Evolutionary conservation across 2,113 vertebrate genomes (phyloP), one percentile per base, ranked within the genome.

Genomic region (Menidia beryllina): DNA sequence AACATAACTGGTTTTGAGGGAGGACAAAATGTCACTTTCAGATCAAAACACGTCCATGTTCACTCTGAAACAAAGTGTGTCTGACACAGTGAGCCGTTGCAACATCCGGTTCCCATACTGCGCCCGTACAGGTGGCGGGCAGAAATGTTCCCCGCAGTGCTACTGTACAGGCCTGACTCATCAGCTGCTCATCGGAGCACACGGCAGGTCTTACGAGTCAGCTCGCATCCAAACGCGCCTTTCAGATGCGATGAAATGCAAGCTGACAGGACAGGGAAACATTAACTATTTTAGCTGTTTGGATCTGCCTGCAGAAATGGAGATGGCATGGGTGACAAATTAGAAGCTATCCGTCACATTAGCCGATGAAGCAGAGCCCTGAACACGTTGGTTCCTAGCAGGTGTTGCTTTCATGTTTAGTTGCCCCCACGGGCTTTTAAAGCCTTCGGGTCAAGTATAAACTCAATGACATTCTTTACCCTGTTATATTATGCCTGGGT

Each of bases 371-470:
- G 72, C 79, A 39, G 54, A 80, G 60, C 7, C 49, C 77, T 48
- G 72, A 60, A 45, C 49, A 63, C 61, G 67, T 27, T 66, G 60
- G 63, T 58, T 75, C 52, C 59, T 27, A 69, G 66, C 88, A 91
- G 91, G 95, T 96, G 95, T 96, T 96, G 88, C 93, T 92, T 95
- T 68, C 60, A 91, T 91, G 1, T 77, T 45, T 56, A 81, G 39
- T 69, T 84, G 21, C 47, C 86, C 83, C 80, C 72, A 10, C 77
- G 77, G 86, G 68, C 60, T 75, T 79, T 55, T 55, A 41, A 60
- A 75, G 54, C 49, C 45, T 14, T 50, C 12, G 24, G 50, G 55
- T 77, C 49, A 69, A 56, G 51, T 78, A n/a, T 9, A 19, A 39
- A 45, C 59, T 12, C 5, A 13, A 45, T 52, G 65, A 64, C 85